Percentiles rank a stretch among this genome's conserved stretches.
Conservation (phyloP, 2,113 vertebrate species). For the Scalopus aquaticus region DNA sequence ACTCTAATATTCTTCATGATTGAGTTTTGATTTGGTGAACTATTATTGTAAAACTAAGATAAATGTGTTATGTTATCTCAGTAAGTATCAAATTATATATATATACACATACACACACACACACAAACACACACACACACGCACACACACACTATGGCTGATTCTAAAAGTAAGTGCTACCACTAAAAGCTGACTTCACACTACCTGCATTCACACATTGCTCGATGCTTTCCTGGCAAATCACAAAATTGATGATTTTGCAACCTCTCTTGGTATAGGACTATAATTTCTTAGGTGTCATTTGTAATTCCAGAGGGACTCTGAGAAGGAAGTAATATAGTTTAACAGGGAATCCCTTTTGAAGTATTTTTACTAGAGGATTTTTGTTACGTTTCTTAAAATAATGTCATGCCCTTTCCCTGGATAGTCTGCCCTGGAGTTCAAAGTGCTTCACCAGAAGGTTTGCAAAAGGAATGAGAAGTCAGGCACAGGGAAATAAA, state of each 20-base stretch:
- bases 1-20: background rate
- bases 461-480: background rate
- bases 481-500: background rate
- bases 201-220: background rate
- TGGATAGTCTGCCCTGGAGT: background rate
- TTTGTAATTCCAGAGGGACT: background rate
- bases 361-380: constrained; percentile 25
- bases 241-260: constrained; percentile 35
- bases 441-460: background rate
- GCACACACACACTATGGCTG: background rate
- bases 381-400: constrained; percentile 35
- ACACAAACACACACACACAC: background rate
- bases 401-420: background rate
- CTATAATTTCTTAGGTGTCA: constrained; percentile 20
- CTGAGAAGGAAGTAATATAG: background rate
- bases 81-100: constrained; percentile 41
- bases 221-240: constrained; percentile 33
- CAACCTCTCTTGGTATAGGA: constrained; percentile 49
- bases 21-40: background rate
- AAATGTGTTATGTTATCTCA: background rate
- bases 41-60: constrained; percentile 46
- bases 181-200: constrained; percentile 41
- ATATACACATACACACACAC: background rate
- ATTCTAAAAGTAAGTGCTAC: constrained; percentile 6
- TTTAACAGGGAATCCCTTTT: constrained; percentile 33